Conservation (phyloP, 2,888 invertebrate species). For the Dryococelus australis region DNA sequence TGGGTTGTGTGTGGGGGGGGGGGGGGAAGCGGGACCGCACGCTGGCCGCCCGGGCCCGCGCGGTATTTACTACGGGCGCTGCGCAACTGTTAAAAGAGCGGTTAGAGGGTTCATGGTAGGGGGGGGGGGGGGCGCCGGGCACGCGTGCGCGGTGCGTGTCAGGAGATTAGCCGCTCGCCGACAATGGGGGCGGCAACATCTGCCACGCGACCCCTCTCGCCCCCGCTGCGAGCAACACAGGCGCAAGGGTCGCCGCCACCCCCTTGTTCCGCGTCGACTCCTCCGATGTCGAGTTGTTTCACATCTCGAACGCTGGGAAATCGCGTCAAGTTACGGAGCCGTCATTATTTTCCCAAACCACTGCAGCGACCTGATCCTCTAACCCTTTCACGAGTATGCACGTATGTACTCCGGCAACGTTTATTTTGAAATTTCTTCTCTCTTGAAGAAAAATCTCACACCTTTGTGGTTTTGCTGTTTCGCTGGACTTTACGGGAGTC, state of each 20-base stretch:
- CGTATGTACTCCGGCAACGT: too few species aligned
- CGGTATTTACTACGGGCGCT: not conserved
- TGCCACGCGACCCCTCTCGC: conserved; percentile 4
- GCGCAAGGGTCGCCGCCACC: not conserved
- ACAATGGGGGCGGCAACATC: conserved; percentile 25
- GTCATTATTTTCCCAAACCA: too few species aligned
- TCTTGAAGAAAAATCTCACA: too few species aligned
- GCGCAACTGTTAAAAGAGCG: conserved; percentile 3
- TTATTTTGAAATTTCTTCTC: too few species aligned
- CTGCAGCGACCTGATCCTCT: too few species aligned
- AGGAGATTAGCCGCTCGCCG: conserved; percentile 23
- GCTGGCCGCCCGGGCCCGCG: not conserved
- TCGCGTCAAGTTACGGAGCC: too few species aligned
- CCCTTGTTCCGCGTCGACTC: not conserved
- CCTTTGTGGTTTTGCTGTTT: too few species aligned
- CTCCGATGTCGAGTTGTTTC: too few species aligned
- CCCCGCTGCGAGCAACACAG: not conserved
- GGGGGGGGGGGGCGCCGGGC: too few species aligned
- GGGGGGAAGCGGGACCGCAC: not conserved
- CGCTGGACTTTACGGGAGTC: too few species aligned
- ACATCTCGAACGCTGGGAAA: too few species aligned
- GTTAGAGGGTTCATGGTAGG: not conserved
- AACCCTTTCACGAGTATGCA: too few species aligned
- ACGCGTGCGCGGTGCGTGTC: not conserved
- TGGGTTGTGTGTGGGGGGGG: not conserved